Evolutionary conservation across 2,797 vertebrate species (phyloP), one percentile per base, ranked within the genome.

Genomic region (Paramormyrops hopkinsi): DNA sequence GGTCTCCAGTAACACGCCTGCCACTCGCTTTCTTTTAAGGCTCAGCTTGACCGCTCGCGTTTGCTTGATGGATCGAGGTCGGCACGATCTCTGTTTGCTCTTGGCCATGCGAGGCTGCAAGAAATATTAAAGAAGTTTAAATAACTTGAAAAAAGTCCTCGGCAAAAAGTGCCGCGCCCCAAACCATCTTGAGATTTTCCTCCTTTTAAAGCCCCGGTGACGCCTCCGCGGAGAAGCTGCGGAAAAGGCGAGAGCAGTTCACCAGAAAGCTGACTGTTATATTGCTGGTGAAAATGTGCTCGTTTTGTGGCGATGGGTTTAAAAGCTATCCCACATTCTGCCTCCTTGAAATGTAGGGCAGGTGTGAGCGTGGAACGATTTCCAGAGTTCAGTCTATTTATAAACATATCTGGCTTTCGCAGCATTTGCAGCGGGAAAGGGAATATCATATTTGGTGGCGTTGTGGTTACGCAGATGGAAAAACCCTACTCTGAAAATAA

Each of bases 1-100:
- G 91, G 93, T 93, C 95, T 96, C 95, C 94, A 96, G 96, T 95
- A 96, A 95, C 95, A 95, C 92, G 93, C 92, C 93, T 91, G 91
- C 88, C 89, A 83, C 62, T 69, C 54, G 5, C 11, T 88, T 44
- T 11, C 83, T 25, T 87, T 76, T 44, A 76, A 87, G 62, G 84
- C 29, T 69, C 17, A 9, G 56, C 56, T 51, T 37, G 44, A 29
- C 48, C 9, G 50, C 33, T 44, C 3, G 65, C 50, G 50, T 50
- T 76, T 86, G 53, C 25, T 86, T 44, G 44, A 54, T 85, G 29
- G 29, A 37, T 50, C 46, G 3, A 65, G n/a, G 65, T 89, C 59
- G 44, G 44, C 79, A 11, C n/a, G 37, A 44, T 17, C 79, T 25
- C 33, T 7, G 54, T 25, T 65, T 48, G 17, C 17, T 19, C 86